These are phyloP conservation scores for Branchinecta sandiegonensis DNA, from an alignment of 2,888 invertebrate genomes.

Conservation along the genomic window DNA sequence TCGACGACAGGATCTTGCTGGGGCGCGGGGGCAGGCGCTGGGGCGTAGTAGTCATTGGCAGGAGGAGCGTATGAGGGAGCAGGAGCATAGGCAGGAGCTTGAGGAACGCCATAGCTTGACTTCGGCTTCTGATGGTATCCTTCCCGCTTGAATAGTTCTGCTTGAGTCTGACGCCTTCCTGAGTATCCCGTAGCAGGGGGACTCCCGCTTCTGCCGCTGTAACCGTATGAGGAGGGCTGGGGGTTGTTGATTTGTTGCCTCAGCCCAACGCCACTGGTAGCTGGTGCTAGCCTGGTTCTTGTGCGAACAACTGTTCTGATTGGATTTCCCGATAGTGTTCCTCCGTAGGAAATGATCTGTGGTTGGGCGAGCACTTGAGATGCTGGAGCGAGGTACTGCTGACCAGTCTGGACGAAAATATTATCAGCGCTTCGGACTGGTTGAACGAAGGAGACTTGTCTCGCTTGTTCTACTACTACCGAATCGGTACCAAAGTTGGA, in stretches of 20 bases:
- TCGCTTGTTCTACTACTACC: too few relatives aligned
- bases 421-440: too few relatives aligned
- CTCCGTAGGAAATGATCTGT: slow-evolving; percentile 1
- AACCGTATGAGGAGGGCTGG: neutral
- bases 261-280: neutral
- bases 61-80: slow-evolving; percentile 16
- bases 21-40: slow-evolving; percentile 16
- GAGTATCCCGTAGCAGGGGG: too few relatives aligned
- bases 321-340: neutral
- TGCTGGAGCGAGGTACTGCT: neutral
- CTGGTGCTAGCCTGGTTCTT: too few relatives aligned
- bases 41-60: slow-evolving; percentile 17
- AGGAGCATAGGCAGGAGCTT: slow-evolving; percentile 16
- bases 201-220: neutral
- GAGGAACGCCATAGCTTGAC: slow-evolving; percentile 20
- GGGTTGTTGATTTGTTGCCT: neutral
- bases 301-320: slow-evolving; percentile 12
- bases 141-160: neutral
- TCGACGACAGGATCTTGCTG: slow-evolving; percentile 16
- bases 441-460: too few relatives aligned
- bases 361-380: neutral
- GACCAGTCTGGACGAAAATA: too few relatives aligned
- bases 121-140: slow-evolving; percentile 8
- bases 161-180: too few relatives aligned
- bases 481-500: too few relatives aligned